These are phyloP conservation scores for Numenius phaeopus DNA, from an alignment of 2,797 vertebrate species.

Conservation along the genomic window DNA sequence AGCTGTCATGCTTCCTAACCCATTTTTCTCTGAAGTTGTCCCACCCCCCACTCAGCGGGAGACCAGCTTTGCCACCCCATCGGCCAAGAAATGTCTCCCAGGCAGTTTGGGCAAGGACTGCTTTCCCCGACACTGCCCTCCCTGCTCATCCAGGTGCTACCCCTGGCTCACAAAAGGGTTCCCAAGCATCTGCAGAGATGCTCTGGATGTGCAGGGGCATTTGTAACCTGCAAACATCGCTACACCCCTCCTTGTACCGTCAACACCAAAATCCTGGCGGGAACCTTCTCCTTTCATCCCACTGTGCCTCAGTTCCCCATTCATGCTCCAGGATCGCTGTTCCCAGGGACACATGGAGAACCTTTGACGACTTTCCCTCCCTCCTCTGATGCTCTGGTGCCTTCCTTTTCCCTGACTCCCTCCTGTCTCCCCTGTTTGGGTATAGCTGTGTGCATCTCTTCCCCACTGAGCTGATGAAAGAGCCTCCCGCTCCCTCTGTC, in stretches of 20 bases:
- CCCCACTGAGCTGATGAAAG: neutral
- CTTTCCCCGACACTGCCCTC: neutral
- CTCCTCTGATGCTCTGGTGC: neutral
- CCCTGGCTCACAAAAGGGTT: neutral
- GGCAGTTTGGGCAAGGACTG: neutral
- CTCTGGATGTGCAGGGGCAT: neutral
- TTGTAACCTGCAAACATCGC: neutral
- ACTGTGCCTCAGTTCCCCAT: neutral
- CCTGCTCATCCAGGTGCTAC: neutral
- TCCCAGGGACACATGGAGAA: neutral
- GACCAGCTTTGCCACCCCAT: neutral
- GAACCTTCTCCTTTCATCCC: neutral
- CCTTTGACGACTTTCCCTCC: neutral
- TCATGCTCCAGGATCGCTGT: fast-evolving
- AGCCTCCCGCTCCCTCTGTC: neutral
- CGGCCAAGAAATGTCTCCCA: neutral
- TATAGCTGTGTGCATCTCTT: neutral
- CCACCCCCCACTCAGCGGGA: fast-evolving
- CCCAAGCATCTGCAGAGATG: neutral
- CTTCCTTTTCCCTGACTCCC: neutral
- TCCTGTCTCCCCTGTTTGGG: neutral
- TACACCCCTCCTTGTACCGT: neutral
- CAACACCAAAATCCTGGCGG: fast-evolving
- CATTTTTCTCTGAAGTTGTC: neutral
- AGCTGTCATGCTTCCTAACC: neutral